Evolutionary conservation across 2,113 vertebrate genomes (phyloP).

Genomic region (Sylvia atricapilla): DNA sequence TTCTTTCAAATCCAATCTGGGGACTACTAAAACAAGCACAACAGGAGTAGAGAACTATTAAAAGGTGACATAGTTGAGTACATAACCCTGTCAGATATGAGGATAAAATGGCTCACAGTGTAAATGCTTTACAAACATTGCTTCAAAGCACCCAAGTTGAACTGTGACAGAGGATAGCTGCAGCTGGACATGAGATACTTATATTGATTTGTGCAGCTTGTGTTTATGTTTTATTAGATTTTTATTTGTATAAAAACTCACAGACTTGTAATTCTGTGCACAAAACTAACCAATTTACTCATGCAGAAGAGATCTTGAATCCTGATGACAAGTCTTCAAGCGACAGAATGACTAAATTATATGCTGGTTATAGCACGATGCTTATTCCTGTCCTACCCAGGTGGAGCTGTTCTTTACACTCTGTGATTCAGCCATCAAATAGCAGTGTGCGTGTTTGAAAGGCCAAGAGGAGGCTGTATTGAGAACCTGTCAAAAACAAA

Average conservation of each 20-base stretch:
- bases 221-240: background rate
- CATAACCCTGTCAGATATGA: conserved; percentile 52
- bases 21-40: conserved; percentile 56
- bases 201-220: background rate
- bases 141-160: conserved; percentile 14
- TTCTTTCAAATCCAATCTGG: background rate
- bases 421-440: conserved; percentile 46
- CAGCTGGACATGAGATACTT: conserved; percentile 3
- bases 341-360: conserved; percentile 49
- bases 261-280: background rate
- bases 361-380: background rate
- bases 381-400: conserved; percentile 44
- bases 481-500: conserved; percentile 69
- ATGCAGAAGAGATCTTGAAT: background rate
- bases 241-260: background rate
- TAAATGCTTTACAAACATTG: conserved; percentile 48
- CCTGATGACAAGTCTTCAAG: conserved; percentile 10
- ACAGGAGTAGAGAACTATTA: conserved; percentile 52
- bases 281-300: background rate
- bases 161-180: background rate
- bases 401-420: conserved; percentile 52
- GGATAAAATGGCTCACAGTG: conserved; percentile 42
- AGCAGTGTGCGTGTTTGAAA: conserved; percentile 43
- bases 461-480: conserved; percentile 54
- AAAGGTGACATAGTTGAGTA: conserved; percentile 62